phyloP scores from a whole-genome alignment of 64 coral and sea anemone species.

The Acropora yongei region DNA sequence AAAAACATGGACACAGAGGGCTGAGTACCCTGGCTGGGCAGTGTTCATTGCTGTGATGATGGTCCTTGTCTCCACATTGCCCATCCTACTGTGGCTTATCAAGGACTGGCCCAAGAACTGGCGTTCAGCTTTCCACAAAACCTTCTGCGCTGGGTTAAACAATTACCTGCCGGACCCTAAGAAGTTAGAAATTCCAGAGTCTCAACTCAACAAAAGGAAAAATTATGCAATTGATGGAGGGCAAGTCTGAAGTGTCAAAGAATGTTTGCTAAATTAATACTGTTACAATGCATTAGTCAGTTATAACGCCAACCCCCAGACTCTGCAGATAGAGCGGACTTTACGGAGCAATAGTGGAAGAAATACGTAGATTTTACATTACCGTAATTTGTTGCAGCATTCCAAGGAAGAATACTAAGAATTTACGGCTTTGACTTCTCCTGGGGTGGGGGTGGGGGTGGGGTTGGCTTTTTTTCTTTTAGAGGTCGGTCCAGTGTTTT shows the following conservation, averaged over 20 bases:
- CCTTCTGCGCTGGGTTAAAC: conserved; percentile 83
- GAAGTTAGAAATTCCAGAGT: conserved; percentile 16
- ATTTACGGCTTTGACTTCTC: too few relatives aligned
- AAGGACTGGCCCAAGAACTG: conserved; percentile 99
- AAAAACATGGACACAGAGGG: neutral
- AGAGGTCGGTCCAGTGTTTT: too few relatives aligned
- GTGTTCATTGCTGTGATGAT: conserved; percentile 77
- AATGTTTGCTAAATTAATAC: too few relatives aligned
- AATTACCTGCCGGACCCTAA: conserved; percentile 92
- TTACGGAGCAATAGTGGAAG: too few relatives aligned
- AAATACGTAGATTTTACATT: too few relatives aligned
- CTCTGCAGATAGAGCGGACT: too few relatives aligned
- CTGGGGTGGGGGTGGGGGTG: too few relatives aligned
- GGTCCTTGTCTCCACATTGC: conserved; percentile 86
- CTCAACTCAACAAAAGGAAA: neutral
- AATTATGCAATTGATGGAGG: conserved; percentile 21
- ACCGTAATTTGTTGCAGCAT: too few relatives aligned
- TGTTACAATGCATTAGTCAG: too few relatives aligned
- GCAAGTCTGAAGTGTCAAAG: neutral
- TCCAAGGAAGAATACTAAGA: too few relatives aligned
- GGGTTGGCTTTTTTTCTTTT: too few relatives aligned
- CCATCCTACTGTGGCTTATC: conserved; percentile 85
- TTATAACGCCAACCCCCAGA: too few relatives aligned
- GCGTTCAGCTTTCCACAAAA: conserved; percentile 78
- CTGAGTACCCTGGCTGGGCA: conserved; percentile 73